Evolutionary conservation across 2,888 invertebrate species (phyloP).

Genomic region (Rapana venosa): DNA sequence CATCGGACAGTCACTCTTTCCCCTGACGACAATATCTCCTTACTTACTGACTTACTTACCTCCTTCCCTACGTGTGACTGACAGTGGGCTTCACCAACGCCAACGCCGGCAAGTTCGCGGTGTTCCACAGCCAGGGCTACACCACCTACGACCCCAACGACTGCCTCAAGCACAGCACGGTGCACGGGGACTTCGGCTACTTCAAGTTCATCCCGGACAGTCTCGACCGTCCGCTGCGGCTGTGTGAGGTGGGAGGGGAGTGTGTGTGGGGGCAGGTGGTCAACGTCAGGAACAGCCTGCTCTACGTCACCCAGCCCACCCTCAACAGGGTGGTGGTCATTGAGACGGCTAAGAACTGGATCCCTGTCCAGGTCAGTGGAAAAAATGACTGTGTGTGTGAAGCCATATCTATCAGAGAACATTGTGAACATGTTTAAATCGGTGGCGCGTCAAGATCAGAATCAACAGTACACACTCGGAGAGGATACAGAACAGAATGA

Average conservation of each 20-base stretch:
- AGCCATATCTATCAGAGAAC: too few relatives aligned
- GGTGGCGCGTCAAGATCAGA: not conserved
- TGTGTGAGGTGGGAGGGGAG: constrained; percentile 76
- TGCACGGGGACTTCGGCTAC: constrained; percentile 86
- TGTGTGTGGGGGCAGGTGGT: constrained; percentile 88
- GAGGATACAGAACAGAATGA: too few relatives aligned
- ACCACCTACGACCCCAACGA: constrained; percentile 86
- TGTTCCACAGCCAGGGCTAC: constrained; percentile 87
- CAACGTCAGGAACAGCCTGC: constrained; percentile 84
- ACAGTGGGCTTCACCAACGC: constrained; percentile 48
- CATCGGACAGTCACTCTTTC: too few relatives aligned
- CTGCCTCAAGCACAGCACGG: constrained; percentile 85
- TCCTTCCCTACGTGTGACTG: too few relatives aligned
- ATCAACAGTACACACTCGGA: too few relatives aligned
- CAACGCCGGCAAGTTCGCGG: constrained; percentile 82
- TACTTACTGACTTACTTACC: too few relatives aligned
- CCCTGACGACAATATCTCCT: too few relatives aligned
- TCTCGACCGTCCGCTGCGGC: constrained; percentile 76
- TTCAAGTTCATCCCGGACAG: constrained; percentile 78
- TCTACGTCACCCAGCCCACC: constrained; percentile 86
- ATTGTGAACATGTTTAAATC: too few relatives aligned
- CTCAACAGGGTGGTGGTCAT: constrained; percentile 86
- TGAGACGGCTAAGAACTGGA: constrained; percentile 81
- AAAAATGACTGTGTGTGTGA: not conserved
- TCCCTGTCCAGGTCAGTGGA: constrained; percentile 72